A percentile compares a stretch with the other conserved stretches of the same genome.
phyloP scores from a whole-genome alignment of 2,113 vertebrate genomes.

The Rhinogobius similis region DNA sequence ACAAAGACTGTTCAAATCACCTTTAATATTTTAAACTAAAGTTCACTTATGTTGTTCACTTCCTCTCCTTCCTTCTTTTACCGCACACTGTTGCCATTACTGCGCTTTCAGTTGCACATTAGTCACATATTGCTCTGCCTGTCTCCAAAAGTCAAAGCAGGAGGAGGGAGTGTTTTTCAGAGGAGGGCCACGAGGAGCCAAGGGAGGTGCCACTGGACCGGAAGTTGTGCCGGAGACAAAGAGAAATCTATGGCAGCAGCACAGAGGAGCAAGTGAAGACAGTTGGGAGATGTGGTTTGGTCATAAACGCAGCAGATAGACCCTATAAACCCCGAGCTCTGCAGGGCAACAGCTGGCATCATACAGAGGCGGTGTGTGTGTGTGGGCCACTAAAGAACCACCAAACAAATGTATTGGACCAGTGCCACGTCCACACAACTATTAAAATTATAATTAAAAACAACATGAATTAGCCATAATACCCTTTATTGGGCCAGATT shows the following conservation, averaged over 20 bases:
- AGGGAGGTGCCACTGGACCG: conserved; percentile 18
- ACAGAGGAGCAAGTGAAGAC: conserved; percentile 48
- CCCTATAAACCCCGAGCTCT: conserved; percentile 59
- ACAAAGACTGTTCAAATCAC: no score
- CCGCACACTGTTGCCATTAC: not conserved
- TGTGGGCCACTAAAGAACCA: conserved; percentile 16
- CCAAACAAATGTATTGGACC: conserved; percentile 16
- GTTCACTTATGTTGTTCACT: not conserved
- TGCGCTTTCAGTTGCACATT: not conserved
- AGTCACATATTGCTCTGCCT: not conserved
- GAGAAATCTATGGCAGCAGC: conserved; percentile 16
- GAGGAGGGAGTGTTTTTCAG: conserved; percentile 1
- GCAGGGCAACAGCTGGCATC: conserved; percentile 47
- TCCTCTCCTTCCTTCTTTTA: not conserved
- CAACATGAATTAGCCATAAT: conserved; percentile 17
- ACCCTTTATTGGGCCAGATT: not conserved
- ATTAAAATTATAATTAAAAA: conserved; percentile 13
- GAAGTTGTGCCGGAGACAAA: conserved; percentile 33
- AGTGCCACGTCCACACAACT: conserved; percentile 7
- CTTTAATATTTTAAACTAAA: not conserved
- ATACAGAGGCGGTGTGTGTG: not conserved
- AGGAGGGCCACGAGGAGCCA: not conserved
- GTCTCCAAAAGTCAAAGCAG: conserved; percentile 1
- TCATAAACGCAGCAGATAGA: conserved; percentile 54
- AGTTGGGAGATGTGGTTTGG: conserved; percentile 54